These are phyloP conservation scores for Cerastoderma edule DNA, from an alignment of 2,888 invertebrate species.

Conservation along the genomic window DNA sequence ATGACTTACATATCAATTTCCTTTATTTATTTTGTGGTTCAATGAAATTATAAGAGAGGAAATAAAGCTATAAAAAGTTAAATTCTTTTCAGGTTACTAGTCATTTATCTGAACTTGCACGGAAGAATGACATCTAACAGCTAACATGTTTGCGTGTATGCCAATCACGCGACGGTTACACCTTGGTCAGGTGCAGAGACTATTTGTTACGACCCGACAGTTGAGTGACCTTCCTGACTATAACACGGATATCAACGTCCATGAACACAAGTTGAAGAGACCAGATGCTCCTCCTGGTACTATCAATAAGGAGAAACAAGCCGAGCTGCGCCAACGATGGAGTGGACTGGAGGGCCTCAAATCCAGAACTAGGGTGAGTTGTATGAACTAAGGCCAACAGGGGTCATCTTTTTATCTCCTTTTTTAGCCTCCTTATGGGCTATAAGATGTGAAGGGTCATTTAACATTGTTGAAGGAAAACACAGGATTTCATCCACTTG, in stretches of 20 bases:
- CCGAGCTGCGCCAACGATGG: slow-evolving; percentile 47
- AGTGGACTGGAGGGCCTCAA: slow-evolving; percentile 59
- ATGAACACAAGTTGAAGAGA: slow-evolving; percentile 66
- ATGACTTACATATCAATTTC: too few species aligned
- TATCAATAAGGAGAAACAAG: slow-evolving; percentile 7
- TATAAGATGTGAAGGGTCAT: too few species aligned
- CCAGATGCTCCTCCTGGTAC: slow-evolving; percentile 44
- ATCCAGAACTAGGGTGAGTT: slow-evolving; percentile 67
- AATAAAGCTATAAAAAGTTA: too few species aligned
- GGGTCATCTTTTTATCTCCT: too few species aligned
- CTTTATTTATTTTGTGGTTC: too few species aligned
- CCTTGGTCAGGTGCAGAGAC: neutral
- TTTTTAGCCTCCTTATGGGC: too few species aligned
- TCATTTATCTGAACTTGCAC: too few species aligned
- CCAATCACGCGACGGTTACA: neutral
- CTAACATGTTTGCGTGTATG: neutral
- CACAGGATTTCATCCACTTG: too few species aligned
- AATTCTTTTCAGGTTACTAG: too few species aligned
- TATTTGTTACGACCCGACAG: neutral
- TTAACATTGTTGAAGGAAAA: too few species aligned
- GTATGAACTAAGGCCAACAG: too few species aligned
- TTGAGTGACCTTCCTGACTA: slow-evolving; percentile 67
- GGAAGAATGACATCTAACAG: neutral
- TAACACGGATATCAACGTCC: slow-evolving; percentile 67
- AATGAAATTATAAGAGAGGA: too few species aligned